These are phyloP conservation scores for Shargacucullia verbasci DNA, from an alignment of 2,888 invertebrate genomes.

Conservation along the genomic window DNA sequence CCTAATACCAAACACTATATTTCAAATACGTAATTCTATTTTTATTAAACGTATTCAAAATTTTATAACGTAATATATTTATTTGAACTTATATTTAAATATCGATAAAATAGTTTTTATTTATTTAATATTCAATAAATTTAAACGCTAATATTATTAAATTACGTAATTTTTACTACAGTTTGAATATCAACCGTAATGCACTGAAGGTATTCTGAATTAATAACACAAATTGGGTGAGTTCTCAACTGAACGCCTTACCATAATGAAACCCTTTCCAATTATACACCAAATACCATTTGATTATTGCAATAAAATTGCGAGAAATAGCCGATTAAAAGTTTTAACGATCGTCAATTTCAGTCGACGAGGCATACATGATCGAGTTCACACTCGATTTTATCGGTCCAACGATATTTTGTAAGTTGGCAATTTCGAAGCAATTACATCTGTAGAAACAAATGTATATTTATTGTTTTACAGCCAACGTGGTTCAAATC, in stretches of 20 bases:
- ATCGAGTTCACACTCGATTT: slow-evolving; percentile 42
- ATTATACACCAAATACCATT: slow-evolving; percentile 31
- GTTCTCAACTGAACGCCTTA: slow-evolving; percentile 6
- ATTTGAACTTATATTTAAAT: too few relatives aligned
- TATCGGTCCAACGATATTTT: slow-evolving; percentile 28
- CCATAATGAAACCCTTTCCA: slow-evolving; percentile 32
- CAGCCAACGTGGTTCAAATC: slow-evolving; percentile 6
- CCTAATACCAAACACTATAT: too few relatives aligned
- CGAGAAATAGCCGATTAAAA: slow-evolving; percentile 50
- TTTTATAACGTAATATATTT: too few relatives aligned
- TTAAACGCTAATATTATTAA: background rate
- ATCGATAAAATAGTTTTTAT: too few relatives aligned
- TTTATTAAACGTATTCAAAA: too few relatives aligned
- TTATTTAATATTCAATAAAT: too few relatives aligned
- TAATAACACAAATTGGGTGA: slow-evolving; percentile 13
- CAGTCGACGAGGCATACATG: slow-evolving; percentile 26
- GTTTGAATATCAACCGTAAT: background rate
- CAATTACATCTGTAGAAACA: slow-evolving; percentile 9
- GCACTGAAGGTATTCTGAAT: background rate
- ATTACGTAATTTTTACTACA: background rate
- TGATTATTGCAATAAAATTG: slow-evolving; percentile 43
- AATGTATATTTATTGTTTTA: slow-evolving; percentile 11
- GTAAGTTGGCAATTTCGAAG: slow-evolving; percentile 7
- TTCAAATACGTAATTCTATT: too few relatives aligned
- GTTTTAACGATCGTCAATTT: slow-evolving; percentile 53